Base-by-base conservation (phyloP, 1,140 invertebrate species). In the Drosophila ironensis region DNA sequence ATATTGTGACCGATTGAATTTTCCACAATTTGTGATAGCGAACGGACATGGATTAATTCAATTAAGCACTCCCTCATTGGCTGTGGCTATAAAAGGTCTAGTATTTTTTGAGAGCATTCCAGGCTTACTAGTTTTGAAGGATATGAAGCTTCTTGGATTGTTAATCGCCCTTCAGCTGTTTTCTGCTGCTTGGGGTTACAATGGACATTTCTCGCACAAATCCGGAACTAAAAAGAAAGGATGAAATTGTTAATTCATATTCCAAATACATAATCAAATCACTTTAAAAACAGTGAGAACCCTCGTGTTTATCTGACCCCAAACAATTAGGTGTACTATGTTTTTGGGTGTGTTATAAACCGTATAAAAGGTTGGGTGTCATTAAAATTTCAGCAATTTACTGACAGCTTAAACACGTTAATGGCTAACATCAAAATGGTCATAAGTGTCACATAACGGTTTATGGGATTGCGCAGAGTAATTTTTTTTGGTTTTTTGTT, bases 381-480 rank as follows among this genome's bases (percentile, higher is more conserved):
- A 70, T 60, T 70, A 70, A 70, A 35, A 41, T 38, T 70, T 50
- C 19, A 50, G 52, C 67, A 68, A 57, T 69, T 69, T 69, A 57
- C 61, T 48, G 51, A 68, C 51, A 68, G 52, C 30, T 69, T 69
- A 69, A 56, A 56, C 51, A 57, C 51, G 64, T 69, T 68, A 68
- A 69, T 69, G 28, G 35, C 22, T 30, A n/a, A 57, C 42, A 68
- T 68, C 30, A 57, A 69, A 69, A 41, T 9, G 44, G 53, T 16
- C 17, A 42, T 41, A 67, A 16, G 33, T 47, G 61, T n/a, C 61
- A 44, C 16, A 56, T 69, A 69, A 69, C 66, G 63, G 63, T 57
- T 41, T 14, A 14, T 22, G 12, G 14, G 35, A 20, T 27, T 27
- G 48, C 40, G 46, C n/a, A n/a, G n/a, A n/a, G n/a, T n/a, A n/a